Evolutionary conservation across 2,888 invertebrate genomes (phyloP).

Genomic region (Drepana falcataria): DNA sequence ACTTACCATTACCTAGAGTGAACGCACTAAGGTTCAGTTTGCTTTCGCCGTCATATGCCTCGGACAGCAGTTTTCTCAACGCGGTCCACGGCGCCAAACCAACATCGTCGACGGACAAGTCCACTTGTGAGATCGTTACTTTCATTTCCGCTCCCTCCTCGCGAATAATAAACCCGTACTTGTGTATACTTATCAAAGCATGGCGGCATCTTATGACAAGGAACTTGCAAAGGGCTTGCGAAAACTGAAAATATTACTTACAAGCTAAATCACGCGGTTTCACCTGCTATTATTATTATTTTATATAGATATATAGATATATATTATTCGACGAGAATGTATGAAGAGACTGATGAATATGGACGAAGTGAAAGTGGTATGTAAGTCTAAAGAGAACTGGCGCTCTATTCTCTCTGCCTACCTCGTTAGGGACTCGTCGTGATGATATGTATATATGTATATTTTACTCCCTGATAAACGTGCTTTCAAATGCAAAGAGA

Average conservation of each 20-base stretch:
- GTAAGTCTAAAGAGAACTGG: too few species aligned
- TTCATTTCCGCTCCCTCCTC: conserved; percentile 35
- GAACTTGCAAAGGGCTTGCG: conserved; percentile 49
- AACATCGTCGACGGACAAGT: conserved; percentile 27
- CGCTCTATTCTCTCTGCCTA: too few species aligned
- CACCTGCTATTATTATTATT: too few species aligned
- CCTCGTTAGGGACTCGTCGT: too few species aligned
- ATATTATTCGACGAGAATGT: too few species aligned
- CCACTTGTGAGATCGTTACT: conserved; percentile 29
- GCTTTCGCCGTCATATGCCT: conserved; percentile 22
- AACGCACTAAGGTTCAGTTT: conserved; percentile 46
- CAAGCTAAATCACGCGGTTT: too few species aligned
- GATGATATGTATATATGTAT: too few species aligned
- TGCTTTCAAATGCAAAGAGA: too few species aligned
- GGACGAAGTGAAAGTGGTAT: too few species aligned
- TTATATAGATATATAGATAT: too few species aligned
- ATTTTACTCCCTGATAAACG: too few species aligned
- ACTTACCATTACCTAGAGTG: conserved; percentile 47
- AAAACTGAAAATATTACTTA: conserved; percentile 37
- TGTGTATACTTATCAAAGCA: conserved; percentile 47
- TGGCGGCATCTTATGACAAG: conserved; percentile 38
- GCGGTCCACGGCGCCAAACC: conserved; percentile 49
- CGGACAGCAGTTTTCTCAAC: conserved; percentile 33
- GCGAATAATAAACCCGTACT: conserved; percentile 38
- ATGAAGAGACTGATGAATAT: too few species aligned